These are phyloP conservation scores for Mus spretus DNA, from an alignment of 2,797 vertebrate species.

Conservation along the genomic window DNA sequence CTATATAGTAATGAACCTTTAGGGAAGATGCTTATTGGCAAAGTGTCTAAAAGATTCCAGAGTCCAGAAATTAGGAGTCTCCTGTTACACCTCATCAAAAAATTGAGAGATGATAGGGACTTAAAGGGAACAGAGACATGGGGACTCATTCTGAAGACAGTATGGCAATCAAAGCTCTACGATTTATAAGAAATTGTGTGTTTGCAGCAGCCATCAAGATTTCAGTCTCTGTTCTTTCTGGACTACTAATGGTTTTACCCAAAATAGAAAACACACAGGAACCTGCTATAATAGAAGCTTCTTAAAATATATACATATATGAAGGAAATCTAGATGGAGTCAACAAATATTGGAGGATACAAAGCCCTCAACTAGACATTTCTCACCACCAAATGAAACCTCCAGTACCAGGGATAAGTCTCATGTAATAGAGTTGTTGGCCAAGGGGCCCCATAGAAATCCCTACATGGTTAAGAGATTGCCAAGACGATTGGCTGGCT, in stretches of 20 bases:
- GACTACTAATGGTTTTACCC: background rate
- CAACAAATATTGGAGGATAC: background rate
- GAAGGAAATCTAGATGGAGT: background rate
- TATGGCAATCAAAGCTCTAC: background rate
- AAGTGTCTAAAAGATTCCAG: constrained; percentile 2
- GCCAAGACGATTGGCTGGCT: background rate
- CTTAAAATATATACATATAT: background rate
- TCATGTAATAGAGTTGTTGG: background rate
- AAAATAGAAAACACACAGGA: constrained; percentile 17
- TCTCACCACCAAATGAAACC: background rate
- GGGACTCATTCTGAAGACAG: background rate
- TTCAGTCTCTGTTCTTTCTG: background rate
- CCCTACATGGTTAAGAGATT: background rate
- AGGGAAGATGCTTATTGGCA: background rate
- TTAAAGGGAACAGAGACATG: background rate
- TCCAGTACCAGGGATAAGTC: background rate
- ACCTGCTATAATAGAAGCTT: background rate
- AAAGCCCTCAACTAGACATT: background rate
- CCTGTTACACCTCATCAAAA: background rate
- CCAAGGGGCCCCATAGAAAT: background rate
- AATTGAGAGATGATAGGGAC: background rate
- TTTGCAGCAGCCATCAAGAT: background rate
- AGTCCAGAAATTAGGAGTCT: background rate
- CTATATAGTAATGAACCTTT: background rate
- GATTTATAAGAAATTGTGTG: background rate